Evolutionary conservation across 2,888 invertebrate genomes (phyloP), one percentile per base, ranked within the genome.

Genomic region (Luffia ferchaultella): DNA sequence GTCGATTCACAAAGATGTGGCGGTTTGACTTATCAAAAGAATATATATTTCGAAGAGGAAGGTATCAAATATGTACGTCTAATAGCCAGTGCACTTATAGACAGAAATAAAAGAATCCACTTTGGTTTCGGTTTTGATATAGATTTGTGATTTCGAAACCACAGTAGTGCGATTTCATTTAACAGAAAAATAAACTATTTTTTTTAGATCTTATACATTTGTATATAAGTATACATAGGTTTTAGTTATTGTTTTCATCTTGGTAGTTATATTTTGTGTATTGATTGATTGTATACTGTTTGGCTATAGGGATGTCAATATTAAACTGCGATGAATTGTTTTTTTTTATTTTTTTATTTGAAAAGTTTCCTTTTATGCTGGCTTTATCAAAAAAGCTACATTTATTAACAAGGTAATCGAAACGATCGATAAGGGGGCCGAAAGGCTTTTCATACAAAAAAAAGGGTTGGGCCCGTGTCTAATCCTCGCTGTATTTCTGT

Each of bases 171-270:
- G n/a, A n/a, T n/a, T n/a, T n/a, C n/a, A n/a, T n/a, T n/a, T n/a
- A n/a, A n/a, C n/a, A n/a, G n/a, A n/a, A n/a, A n/a, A n/a, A n/a
- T n/a, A n/a, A n/a, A n/a, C n/a, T 16, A 30, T 30, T 49, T 73
- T 76, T 77, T 77, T 63, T 80, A 78, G 68, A 67, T 63, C 61
- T n/a, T 78, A 73, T 77, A 70, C 67, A 54, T 79, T 80, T 82
- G 75, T 82, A 77, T 72, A 73, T 82, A 82, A 82, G 82, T 82
- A 80, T 82, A 82, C 82, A 82, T 82, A 80, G 70, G 66, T 80
- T 82, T 80, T 78, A 80, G 71, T 68, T 73, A 74, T 62, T 64
- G 64, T 62, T 79, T 78, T 80, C 72, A 40, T 45, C 15, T 18
- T 16, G 46, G 20, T 16, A 18, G 9, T 30, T 30, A 30, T 30